These are phyloP conservation scores for Sarcophaga subvicina DNA, from an alignment of 2,888 invertebrate species.

Conservation along the genomic window DNA sequence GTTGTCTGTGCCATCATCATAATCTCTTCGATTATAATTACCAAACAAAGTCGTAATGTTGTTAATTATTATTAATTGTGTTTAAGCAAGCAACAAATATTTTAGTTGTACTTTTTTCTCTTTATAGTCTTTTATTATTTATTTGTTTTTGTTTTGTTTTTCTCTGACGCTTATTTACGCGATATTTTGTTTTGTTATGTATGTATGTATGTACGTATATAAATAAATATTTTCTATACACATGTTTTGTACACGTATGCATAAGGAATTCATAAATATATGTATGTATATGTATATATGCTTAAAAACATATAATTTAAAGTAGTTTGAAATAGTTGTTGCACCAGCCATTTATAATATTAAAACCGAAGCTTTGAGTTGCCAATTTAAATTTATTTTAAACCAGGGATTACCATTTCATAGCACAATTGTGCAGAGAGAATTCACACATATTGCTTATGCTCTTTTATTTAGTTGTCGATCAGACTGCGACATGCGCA, in stretches of 20 bases:
- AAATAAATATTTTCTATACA: too few species aligned
- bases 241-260: too few species aligned
- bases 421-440: too few species aligned
- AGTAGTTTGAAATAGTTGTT: not conserved
- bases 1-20: not conserved
- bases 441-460: too few species aligned
- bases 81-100: not conserved
- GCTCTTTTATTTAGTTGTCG: too few species aligned
- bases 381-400: conserved; percentile 34
- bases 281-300: too few species aligned
- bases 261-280: too few species aligned
- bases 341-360: conserved; percentile 18
- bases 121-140: conserved; percentile 16
- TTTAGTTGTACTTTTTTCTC: not conserved
- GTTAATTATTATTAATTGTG: conserved; percentile 18
- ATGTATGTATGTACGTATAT: too few species aligned
- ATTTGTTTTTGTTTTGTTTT: conserved; percentile 4
- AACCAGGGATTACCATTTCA: too few species aligned
- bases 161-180: not conserved
- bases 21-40: conserved; percentile 1
- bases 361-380: conserved; percentile 37
- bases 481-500: too few species aligned
- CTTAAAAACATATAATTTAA: not conserved
- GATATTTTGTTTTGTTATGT: too few species aligned
- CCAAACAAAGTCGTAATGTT: conserved; percentile 9